These are phyloP conservation scores for Limanda limanda DNA, from an alignment of 2,113 vertebrate genomes.

Conservation along the genomic window DNA sequence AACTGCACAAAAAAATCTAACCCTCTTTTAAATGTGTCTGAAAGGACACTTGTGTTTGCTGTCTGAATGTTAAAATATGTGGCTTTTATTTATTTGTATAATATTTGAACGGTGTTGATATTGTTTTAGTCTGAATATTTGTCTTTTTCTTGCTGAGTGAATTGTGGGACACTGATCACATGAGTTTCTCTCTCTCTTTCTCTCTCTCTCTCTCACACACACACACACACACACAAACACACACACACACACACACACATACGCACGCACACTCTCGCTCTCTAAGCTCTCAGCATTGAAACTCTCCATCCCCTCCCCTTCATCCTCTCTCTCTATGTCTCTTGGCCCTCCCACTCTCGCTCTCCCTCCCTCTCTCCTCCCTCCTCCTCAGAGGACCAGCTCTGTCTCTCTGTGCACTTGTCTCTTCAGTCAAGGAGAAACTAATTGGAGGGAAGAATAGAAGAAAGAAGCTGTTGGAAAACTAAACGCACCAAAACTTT, in stretches of 20 bases:
- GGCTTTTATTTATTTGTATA: too few species aligned
- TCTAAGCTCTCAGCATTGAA: conserved; percentile 16
- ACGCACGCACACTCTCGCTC: neutral
- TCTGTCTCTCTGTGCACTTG: conserved; percentile 70
- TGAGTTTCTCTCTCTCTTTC: too few species aligned
- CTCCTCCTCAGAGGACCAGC: conserved; percentile 61
- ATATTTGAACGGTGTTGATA: too few species aligned
- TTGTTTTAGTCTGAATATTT: too few species aligned
- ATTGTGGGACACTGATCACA: neutral
- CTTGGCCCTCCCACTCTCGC: conserved; percentile 23
- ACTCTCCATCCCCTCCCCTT: conserved; percentile 5
- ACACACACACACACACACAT: neutral
- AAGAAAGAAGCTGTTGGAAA: conserved; percentile 73
- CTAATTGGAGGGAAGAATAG: conserved; percentile 76
- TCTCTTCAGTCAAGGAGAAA: conserved; percentile 80
- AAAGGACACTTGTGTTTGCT: too few species aligned
- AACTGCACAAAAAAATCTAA: too few species aligned
- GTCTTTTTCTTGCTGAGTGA: too few species aligned
- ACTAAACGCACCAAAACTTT: conserved; percentile 65
- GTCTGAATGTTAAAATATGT: too few species aligned
- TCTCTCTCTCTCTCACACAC: too few species aligned
- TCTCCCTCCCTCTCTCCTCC: conserved; percentile 71
- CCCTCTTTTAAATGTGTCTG: too few species aligned
- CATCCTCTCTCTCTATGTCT: conserved; percentile 5
- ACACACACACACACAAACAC: conserved; percentile 19